Percentiles rank a stretch among this genome's conserved stretches.
These are phyloP conservation scores for Anorthoa munda DNA, from an alignment of 2,888 invertebrate genomes.

Conservation along the genomic window DNA sequence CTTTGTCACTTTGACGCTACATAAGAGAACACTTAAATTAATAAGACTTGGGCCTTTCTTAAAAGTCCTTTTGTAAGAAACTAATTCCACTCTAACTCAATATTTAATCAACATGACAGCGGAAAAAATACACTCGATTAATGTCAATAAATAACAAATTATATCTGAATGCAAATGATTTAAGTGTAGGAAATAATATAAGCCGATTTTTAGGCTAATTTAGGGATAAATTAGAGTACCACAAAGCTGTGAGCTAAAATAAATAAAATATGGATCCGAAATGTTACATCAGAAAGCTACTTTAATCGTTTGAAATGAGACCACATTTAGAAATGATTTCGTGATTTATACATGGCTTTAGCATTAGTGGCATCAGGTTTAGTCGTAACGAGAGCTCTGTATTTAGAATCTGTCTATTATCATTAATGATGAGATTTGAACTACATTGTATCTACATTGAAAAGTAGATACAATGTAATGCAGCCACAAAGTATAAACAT, in stretches of 20 bases:
- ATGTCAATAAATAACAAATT: no score
- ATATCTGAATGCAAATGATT: not conserved
- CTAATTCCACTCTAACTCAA: no score
- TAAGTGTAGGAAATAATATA: not conserved
- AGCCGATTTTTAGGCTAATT: not conserved
- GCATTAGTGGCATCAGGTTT: conserved; percentile 16
- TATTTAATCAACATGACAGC: no score
- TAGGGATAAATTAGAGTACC: no score
- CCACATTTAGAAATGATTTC: not conserved
- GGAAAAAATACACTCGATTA: no score
- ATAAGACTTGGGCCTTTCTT: no score
- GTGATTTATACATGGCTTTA: conserved; percentile 8
- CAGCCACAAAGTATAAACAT: no score
- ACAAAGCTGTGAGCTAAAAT: not conserved
- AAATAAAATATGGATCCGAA: not conserved
- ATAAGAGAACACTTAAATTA: not conserved
- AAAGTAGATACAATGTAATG: no score
- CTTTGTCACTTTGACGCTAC: not conserved
- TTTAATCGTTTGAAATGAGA: not conserved
- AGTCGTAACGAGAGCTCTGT: not conserved
- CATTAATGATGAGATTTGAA: not conserved
- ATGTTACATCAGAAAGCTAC: not conserved
- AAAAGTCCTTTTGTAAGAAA: no score
- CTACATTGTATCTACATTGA: no score
- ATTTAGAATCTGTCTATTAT: conserved; percentile 3